Evolutionary conservation across 2,797 vertebrate genomes (phyloP).

Genomic region (Brachyrhaphis roseni): DNA sequence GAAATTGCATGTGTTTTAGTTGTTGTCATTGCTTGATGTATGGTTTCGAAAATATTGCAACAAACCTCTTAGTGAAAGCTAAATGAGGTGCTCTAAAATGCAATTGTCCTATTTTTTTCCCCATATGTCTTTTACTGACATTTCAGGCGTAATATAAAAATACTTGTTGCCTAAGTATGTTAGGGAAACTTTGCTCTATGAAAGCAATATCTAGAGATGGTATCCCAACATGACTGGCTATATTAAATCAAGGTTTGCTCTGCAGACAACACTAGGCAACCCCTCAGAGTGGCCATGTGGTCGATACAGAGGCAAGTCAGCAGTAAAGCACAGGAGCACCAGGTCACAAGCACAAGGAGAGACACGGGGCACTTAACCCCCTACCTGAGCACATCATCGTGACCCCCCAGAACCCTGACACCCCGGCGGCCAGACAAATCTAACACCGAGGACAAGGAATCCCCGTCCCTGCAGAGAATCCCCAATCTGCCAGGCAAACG

Average conservation of each 20-base stretch:
- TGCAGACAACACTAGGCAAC: not conserved
- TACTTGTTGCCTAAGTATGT: not conserved
- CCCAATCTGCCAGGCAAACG: not conserved
- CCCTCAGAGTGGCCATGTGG: not conserved
- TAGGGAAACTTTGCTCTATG: not conserved
- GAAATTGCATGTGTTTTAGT: not conserved
- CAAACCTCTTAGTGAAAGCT: not conserved
- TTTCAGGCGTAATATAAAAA: not conserved
- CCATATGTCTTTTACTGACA: not conserved
- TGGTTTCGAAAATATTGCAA: not conserved
- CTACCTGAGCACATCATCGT: not conserved
- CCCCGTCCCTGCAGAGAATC: not conserved
- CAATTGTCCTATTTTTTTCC: not conserved
- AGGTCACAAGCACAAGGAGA: not conserved
- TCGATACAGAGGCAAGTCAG: not conserved
- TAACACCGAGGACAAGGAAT: not conserved
- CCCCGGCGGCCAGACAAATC: not conserved
- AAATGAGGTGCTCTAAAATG: not conserved
- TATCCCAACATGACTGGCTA: not conserved
- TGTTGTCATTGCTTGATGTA: not conserved
- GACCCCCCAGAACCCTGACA: not conserved
- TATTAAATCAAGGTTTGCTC: not conserved
- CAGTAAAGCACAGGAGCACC: not conserved
- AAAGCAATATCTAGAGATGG: not conserved
- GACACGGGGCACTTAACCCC: not conserved